A percentile compares a stretch with the other conserved stretches of the same genome.
Evolutionary conservation across 2,797 vertebrate species (phyloP).

Genomic region (Atherinosoma microstoma): DNA sequence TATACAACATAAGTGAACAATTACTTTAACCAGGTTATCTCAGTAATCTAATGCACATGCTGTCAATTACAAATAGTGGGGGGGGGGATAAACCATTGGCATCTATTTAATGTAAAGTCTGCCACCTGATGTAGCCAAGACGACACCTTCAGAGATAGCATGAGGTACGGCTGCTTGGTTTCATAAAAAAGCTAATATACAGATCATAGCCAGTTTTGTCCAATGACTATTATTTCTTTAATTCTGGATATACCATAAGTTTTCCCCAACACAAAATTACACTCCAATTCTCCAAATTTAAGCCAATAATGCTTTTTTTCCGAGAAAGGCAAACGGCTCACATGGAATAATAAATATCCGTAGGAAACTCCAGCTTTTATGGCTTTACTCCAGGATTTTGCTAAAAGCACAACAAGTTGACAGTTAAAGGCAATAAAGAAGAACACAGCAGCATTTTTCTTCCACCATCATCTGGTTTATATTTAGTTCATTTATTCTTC

Average conservation of each 20-base stretch:
- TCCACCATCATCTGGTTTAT: not conserved
- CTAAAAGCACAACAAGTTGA: not conserved
- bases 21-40: constrained; percentile 68
- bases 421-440: not conserved
- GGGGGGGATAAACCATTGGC: constrained; percentile 12
- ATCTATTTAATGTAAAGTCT: constrained; percentile 31
- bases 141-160: not conserved
- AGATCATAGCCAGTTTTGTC: not conserved
- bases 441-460: not conserved
- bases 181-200: not conserved
- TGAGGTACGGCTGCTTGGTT: not conserved
- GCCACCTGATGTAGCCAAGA: constrained; percentile 13
- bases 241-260: not conserved
- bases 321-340: not conserved
- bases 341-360: not conserved
- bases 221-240: not conserved
- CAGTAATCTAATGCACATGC: constrained; percentile 72
- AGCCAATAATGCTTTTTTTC: not conserved
- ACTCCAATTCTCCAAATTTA: not conserved
- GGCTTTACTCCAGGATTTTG: not conserved
- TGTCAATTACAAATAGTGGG: constrained; percentile 48
- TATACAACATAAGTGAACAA: constrained; percentile 60
- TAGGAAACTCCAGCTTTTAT: not conserved
- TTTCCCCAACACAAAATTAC: not conserved
- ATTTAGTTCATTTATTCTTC: not conserved